These are phyloP conservation scores for Dicrurus megarhynchus DNA, from an alignment of 2,113 vertebrate genomes.

Conservation along the genomic window DNA sequence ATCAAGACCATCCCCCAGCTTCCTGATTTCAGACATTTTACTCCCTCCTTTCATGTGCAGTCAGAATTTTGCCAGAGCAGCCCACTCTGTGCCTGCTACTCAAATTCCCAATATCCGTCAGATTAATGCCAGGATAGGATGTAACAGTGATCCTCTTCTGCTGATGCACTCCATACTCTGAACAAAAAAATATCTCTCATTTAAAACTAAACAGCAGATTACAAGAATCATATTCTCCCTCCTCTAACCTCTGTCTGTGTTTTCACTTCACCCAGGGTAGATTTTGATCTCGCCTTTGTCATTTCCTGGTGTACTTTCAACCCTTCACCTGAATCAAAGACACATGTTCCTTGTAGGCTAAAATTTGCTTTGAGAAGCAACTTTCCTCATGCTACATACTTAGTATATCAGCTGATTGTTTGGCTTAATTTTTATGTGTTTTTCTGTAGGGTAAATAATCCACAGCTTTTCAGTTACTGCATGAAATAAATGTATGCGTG, in stretches of 20 bases:
- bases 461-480: not conserved
- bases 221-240: not conserved
- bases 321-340: constrained; percentile 24
- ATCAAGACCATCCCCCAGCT: not conserved
- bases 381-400: not conserved
- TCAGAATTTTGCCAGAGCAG: not conserved
- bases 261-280: not conserved
- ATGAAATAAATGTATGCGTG: not conserved
- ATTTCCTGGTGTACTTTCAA: constrained; percentile 23
- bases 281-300: constrained; percentile 23
- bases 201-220: not conserved
- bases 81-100: not conserved
- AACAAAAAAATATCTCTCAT: not conserved
- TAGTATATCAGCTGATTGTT: not conserved
- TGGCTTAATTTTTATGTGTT: not conserved
- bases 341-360: not conserved
- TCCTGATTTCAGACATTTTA: not conserved
- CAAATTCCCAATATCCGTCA: not conserved
- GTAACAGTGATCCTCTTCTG: not conserved
- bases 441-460: not conserved
- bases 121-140: not conserved
- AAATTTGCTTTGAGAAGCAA: not conserved
- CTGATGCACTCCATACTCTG: not conserved
- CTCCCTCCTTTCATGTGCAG: not conserved
- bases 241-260: not conserved